Evolutionary conservation across 23 tunicate genomes (phyloP), one percentile per base, ranked within the genome.

Genomic region (Clavelina lepadiformis): DNA sequence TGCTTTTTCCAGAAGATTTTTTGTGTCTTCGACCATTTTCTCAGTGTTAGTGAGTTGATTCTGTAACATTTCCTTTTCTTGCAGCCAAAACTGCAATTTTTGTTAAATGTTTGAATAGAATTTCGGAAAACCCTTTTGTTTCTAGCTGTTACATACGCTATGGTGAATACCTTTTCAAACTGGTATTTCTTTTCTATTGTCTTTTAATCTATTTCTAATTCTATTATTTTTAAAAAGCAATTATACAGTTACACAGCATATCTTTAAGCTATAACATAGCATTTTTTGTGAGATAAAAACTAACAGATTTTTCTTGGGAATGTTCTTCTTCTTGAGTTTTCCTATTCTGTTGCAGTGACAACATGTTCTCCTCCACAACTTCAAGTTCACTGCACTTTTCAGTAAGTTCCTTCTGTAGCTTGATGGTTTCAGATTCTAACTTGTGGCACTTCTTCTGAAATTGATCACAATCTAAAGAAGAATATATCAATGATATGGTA

Each of bases 291-390:
- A n/a, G n/a, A n/a, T 25, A 63, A 7, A n/a, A 72, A 58, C 55
- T 28, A 8, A 76, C 82, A 27, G 54, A 58, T 26, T 76, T 76
- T 13, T 65, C 66, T 11, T 28, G 65, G 3, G 66, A 52, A 31
- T 65, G 56, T 55, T 76, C 82, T 37, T 52, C 82, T 55, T 76
- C 28, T 41, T 65, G 66, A 56, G 66, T 65, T 28, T n/a, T 35
- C 7, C n/a, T 32, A 5, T 76, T 55, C 27, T 76, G 73, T 0
- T 25, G 32, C 8, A 54, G 6, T 27, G 31, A 20, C 34, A 31
- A 21, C 13, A 76, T 23, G 7, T 54, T 56, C 5, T 8, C 56
- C 34, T 65, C 41, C 2, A 76, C 28, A 1, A 20, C 68, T 53
- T 76, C 73, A 20, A 45, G 38, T 28, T 41, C 66, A 24, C 38